Evolutionary conservation across 2,888 invertebrate genomes (phyloP).

Genomic region (Limnephilus marmoratus): DNA sequence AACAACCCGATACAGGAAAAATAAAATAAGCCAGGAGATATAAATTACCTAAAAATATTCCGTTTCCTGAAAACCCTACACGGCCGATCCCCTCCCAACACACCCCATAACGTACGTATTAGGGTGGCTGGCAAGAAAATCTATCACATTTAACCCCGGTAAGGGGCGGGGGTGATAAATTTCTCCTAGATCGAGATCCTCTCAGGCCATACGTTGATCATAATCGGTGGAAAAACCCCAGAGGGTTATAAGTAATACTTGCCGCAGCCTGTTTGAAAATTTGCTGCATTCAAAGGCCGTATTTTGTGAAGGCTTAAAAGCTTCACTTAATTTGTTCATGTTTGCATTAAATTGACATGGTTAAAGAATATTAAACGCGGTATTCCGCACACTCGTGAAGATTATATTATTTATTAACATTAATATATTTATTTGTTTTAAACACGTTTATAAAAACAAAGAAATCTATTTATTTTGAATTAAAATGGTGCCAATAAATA

Average conservation of each 20-base stretch:
- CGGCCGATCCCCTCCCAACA: not conserved
- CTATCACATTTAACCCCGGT: constrained; percentile 40
- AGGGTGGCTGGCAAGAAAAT: constrained; percentile 19
- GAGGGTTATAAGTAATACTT: constrained; percentile 30
- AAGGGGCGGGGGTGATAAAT: constrained; percentile 29
- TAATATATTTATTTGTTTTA: no score
- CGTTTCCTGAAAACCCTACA: not conserved
- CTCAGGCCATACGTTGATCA: constrained; percentile 38
- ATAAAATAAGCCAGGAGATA: not conserved
- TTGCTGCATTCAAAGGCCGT: not conserved
- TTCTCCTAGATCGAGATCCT: constrained; percentile 16
- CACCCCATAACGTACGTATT: constrained; percentile 18
- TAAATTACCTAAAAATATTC: not conserved
- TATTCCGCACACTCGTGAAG: not conserved
- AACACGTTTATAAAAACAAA: no score
- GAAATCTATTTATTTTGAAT: no score
- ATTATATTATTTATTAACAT: no score
- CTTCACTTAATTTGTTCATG: not conserved
- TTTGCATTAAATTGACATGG: not conserved
- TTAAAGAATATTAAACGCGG: not conserved
- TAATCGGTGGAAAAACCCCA: constrained; percentile 31
- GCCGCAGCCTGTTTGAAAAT: constrained; percentile 11
- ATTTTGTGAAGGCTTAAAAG: not conserved
- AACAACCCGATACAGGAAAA: not conserved
- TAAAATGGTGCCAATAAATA: no score